Evolutionary conservation across 2,113 vertebrate species (phyloP).

Genomic region (Gadus chalcogrammus): DNA sequence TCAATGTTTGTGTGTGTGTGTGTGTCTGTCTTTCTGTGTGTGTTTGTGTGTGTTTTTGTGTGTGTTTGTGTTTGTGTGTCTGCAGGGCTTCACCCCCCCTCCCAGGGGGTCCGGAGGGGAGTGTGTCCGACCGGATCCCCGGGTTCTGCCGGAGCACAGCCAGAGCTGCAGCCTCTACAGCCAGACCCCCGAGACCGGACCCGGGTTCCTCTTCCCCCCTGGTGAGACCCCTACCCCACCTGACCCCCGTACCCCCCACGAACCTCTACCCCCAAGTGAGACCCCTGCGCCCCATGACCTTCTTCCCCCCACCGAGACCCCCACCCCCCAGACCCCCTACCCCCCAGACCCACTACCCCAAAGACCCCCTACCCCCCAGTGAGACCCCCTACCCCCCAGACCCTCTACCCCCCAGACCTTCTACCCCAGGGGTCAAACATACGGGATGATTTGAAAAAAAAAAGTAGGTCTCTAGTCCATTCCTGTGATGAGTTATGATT

Average conservation of each 20-base stretch:
- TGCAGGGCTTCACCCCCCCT: conserved; percentile 78
- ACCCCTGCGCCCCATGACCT: background rate
- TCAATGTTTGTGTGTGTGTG: no score
- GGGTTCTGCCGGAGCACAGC: conserved; percentile 81
- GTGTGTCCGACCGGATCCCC: conserved; percentile 83
- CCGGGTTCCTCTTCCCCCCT: conserved; percentile 89
- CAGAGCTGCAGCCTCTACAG: conserved; percentile 81
- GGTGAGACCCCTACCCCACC: conserved; percentile 68
- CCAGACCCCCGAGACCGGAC: conserved; percentile 76
- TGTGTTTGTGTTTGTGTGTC: conserved; percentile 17
- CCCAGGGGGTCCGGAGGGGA: conserved; percentile 65
- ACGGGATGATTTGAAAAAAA: no score
- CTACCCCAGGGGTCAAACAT: no score
- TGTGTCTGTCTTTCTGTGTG: no score
- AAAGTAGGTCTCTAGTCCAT: no score
- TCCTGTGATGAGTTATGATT: no score
- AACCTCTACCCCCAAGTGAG: background rate
- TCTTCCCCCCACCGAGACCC: background rate
- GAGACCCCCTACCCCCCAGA: no score
- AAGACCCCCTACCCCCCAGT: background rate
- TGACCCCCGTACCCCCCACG: no score
- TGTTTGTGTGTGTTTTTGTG: no score
- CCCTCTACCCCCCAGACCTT: no score
- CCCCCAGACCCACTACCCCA: background rate
- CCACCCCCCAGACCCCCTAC: background rate